Evolutionary conservation across 1,140 invertebrate genomes (phyloP), one percentile per base, ranked within the genome.

Genomic region (Paracyclopina nana): DNA sequence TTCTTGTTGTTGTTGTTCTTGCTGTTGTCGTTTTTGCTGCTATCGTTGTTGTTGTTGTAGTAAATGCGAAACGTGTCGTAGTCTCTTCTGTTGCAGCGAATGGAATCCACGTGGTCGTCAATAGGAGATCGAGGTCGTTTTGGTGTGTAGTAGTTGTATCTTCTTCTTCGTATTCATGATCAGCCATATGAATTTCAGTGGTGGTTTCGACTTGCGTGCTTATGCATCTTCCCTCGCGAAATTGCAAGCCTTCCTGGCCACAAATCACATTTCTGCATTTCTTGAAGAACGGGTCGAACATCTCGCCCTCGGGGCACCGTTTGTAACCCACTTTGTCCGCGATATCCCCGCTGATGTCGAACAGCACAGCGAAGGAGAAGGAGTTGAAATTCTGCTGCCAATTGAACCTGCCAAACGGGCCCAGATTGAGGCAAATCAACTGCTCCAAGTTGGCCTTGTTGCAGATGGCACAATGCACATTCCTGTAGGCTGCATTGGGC

Each of bases 381-480:
- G 63, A 60, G 57, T 65, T 60, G 58, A 73, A 65, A 57, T 65
- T 57, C 48, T 62, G 60, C 16, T 55, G 50, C 44, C 55, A 59
- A 3, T 30, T 18, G 9, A 48, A n/a, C 8, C 48, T 31, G 8
- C 48, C 48, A 16, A 50, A 18, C 11, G 29, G 16, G n/a, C 50
- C 44, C n/a, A 55, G 40, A 20, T 52, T 56, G 52, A 60, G 51
- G 54, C 70, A 68, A 30, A 54, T 54, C 20, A 68, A 43, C 44
- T 63, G 45, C 50, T 68, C 65, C 26, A 66, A 54, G 2, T 55
- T 54, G 1, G 64, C 65, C 16, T 63, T 56, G 55, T 74, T 71
- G 57, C 73, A 76, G 8, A 67, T 53, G 4, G 72, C 72, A 57
- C 73, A 76, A 55, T 74, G 71, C 0, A 65, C 57, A 54, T 76